Percentiles rank a stretch among this genome's conserved stretches.
phyloP scores from a whole-genome alignment of 2,888 invertebrate genomes.

The Rugalucina vietnamica region DNA sequence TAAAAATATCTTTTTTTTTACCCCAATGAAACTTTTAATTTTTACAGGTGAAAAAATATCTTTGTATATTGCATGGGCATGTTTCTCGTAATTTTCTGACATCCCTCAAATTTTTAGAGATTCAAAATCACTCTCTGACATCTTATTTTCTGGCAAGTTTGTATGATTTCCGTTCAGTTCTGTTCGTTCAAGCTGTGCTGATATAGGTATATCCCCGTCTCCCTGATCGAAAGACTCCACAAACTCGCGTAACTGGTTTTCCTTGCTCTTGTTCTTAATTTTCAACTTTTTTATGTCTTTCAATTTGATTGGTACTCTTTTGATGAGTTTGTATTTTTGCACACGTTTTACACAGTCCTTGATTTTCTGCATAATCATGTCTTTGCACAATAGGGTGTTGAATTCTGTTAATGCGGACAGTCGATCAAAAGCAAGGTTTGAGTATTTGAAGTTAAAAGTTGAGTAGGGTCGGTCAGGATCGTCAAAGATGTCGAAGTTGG shows the following conservation, averaged over 20 bases:
- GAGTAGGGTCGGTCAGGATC: slow-evolving; percentile 84
- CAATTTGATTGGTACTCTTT: slow-evolving; percentile 70
- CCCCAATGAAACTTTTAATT: no score
- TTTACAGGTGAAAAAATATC: no score
- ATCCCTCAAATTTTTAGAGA: not conserved
- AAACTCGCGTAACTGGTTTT: slow-evolving; percentile 55
- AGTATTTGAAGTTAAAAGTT: slow-evolving; percentile 84
- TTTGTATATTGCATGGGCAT: no score
- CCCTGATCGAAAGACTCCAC: slow-evolving; percentile 60
- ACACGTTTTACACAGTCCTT: slow-evolving; percentile 75
- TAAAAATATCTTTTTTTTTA: no score
- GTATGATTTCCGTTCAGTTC: not conserved
- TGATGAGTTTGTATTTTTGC: slow-evolving; percentile 62
- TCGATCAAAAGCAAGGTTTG: slow-evolving; percentile 83
- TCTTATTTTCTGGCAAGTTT: not conserved
- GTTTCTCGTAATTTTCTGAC: no score
- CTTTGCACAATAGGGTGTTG: slow-evolving; percentile 82
- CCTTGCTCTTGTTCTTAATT: slow-evolving; percentile 61
- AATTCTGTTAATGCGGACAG: slow-evolving; percentile 84
- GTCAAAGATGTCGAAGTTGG: slow-evolving; percentile 84
- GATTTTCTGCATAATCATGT: slow-evolving; percentile 81
- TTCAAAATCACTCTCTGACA: not conserved
- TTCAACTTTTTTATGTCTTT: slow-evolving; percentile 73
- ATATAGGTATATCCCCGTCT: slow-evolving; percentile 55
- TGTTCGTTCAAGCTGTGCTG: no score